Conservation (phyloP, 2,797 vertebrate genomes). For the Pogoniulus pusillus region DNA sequence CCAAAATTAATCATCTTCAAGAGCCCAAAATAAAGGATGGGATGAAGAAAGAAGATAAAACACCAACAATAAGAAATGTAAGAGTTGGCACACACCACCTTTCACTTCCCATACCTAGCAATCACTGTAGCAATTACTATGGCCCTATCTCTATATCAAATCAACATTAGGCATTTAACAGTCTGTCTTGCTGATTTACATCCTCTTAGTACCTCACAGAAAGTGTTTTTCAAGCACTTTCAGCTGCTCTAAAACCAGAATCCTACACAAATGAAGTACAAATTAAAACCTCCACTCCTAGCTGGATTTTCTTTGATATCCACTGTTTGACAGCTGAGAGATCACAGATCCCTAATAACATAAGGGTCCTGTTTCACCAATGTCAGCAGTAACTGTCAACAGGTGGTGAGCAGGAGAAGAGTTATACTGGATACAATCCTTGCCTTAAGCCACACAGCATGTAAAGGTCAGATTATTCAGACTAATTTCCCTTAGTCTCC, state of each 20-base stretch:
- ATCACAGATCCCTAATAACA: background rate
- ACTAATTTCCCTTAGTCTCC: background rate
- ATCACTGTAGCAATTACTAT: background rate
- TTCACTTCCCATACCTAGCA: background rate
- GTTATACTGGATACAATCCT: background rate
- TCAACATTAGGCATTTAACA: background rate
- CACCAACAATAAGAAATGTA: background rate
- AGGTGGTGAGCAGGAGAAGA: background rate
- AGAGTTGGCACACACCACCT: background rate
- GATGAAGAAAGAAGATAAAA: background rate
- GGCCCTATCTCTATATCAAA: background rate
- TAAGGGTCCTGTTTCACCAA: background rate
- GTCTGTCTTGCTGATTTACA: background rate
- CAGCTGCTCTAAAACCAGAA: background rate
- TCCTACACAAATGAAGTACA: background rate
- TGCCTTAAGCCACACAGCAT: background rate
- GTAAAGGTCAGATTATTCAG: background rate
- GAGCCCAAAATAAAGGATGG: background rate
- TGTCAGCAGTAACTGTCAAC: conserved; percentile 1
- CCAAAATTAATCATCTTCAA: background rate
- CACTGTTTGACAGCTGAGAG: background rate
- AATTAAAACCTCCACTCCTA: background rate
- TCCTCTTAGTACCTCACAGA: background rate
- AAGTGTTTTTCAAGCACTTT: background rate
- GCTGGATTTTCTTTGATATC: background rate